Base-by-base conservation (phyloP, 2,113 vertebrate genomes). In the Andinoacara biseriatus region DNA sequence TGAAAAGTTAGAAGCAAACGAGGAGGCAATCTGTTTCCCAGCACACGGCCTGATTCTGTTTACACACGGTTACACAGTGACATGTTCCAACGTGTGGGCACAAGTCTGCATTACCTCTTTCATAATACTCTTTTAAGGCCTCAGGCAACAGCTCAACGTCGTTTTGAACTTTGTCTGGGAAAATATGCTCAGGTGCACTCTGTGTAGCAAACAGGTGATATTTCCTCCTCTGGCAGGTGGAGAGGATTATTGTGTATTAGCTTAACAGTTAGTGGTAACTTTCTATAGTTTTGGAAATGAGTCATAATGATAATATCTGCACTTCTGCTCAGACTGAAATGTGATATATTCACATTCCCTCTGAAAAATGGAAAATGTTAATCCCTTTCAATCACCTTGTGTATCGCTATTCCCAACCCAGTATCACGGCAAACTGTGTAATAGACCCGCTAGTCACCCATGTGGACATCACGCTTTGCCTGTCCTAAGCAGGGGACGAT, bases 121-220 rank as follows among this genome's bases (percentile, higher is more conserved):
- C 92, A 86, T 91, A 93, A 93, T 65, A 20, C 77, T 81, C 49
- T 84, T 57, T 80, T 40, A 58, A 76, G 22, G 87, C 93, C 94
- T 84, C 56, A 3, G 89, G 93, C 91, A 33, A 83, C 79, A 87
- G 78, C 79, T 88, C 85, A 94, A 92, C 91, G 85, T 91, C 77
- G 84, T 80, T 24, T 78, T 89, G 87, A 91, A 90, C 91, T 86
- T 90, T 84, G 87, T 86, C 87, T 94, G 94, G 94, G 93, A 94
- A 94, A 94, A 87, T 90, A 88, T 86, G 87, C 90, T 90, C 90
- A 90, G 90, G 92, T 94, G 87, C 83, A 90, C 87, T 90, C 58
- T 54, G 11, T 49, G 11, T 56, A n/a, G 26, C 57, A 81, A 89
- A 78, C 91, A 93, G 90, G 90, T 93, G 89, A 82, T 75, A 62